Percentiles rank a stretch among this genome's conserved stretches.
Conservation (phyloP, 2,113 vertebrate species). For the Podarcis cretensis region DNA sequence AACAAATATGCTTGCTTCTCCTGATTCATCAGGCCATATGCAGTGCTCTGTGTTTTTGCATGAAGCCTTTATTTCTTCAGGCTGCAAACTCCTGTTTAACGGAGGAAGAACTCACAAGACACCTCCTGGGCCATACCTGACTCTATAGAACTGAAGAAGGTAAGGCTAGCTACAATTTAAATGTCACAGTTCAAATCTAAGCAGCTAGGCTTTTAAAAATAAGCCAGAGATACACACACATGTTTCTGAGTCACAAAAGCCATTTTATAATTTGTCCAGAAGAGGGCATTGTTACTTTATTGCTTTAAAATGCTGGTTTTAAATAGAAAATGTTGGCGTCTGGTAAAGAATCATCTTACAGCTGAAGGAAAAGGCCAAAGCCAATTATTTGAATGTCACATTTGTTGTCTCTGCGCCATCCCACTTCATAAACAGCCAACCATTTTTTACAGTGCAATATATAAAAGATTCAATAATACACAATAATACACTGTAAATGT, state of each 20-base stretch:
- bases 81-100: background rate
- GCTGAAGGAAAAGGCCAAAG: background rate
- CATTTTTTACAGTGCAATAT: background rate
- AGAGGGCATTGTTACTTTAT: conserved; percentile 40
- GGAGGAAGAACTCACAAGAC: background rate
- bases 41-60: background rate
- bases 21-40: background rate
- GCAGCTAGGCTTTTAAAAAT: background rate
- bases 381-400: background rate
- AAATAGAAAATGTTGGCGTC: rapidly evolving
- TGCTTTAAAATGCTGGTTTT: rapidly evolving
- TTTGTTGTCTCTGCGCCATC: background rate
- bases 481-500: background rate
- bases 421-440: background rate
- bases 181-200: background rate
- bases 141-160: background rate
- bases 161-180: background rate
- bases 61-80: background rate
- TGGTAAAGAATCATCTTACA: background rate
- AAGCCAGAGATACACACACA: background rate
- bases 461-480: background rate
- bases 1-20: background rate
- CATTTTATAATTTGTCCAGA: background rate
- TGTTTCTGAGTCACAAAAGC: rapidly evolving
- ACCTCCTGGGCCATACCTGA: no score